phyloP scores from a whole-genome alignment of 1,140 invertebrate genomes.

The Diorhabda elongata region DNA sequence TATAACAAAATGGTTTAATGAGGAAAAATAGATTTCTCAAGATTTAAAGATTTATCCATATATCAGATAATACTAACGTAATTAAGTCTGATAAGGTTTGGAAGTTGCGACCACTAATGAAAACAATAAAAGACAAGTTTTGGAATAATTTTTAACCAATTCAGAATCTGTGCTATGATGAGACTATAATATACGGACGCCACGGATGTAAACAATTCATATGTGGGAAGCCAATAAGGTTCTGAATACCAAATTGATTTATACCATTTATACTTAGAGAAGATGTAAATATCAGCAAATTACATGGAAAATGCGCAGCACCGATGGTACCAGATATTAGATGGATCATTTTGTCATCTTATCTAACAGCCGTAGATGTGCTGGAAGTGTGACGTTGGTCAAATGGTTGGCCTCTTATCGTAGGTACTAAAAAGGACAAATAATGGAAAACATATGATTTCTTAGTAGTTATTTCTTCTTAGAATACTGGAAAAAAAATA shows the following conservation, averaged over 20 bases:
- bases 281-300: slow-evolving; percentile 21
- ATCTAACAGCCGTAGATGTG: too few species aligned
- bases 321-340: slow-evolving; percentile 31
- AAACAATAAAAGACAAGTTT: slow-evolving; percentile 22
- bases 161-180: background rate
- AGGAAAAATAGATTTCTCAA: background rate
- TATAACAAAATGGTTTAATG: background rate
- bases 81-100: too few species aligned
- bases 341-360: slow-evolving; percentile 16
- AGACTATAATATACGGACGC: too few species aligned
- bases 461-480: too few species aligned
- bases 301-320: slow-evolving; percentile 34
- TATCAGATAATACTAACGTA: too few species aligned
- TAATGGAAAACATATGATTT: too few species aligned
- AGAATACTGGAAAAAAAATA: too few species aligned
- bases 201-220: too few species aligned
- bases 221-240: too few species aligned
- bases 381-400: too few species aligned
- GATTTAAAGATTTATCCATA: background rate
- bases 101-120: background rate
- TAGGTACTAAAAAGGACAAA: too few species aligned
- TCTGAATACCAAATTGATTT: slow-evolving; percentile 16
- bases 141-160: slow-evolving; percentile 1
- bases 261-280: slow-evolving; percentile 36
- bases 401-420: too few species aligned